phyloP scores from a whole-genome alignment of 2,888 invertebrate species.

The Archaeoteleia sp. region DNA sequence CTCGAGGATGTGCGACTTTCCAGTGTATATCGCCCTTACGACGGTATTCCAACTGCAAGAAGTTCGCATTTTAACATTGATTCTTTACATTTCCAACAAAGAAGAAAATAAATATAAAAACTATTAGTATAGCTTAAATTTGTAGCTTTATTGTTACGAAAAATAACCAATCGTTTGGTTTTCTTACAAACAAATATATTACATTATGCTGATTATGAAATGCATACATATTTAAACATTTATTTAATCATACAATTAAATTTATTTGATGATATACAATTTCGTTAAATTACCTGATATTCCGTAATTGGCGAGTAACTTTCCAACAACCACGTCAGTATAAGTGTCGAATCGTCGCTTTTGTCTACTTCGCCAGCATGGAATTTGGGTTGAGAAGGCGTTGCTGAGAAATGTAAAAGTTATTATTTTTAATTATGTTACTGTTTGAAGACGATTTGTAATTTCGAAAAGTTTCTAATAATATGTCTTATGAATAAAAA shows the following conservation, averaged over 20 bases:
- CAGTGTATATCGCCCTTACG: constrained; percentile 57
- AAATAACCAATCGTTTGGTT: no score
- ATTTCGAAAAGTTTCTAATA: no score
- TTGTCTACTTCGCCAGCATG: constrained; percentile 47
- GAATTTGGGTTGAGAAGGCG: constrained; percentile 61
- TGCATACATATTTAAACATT: no score
- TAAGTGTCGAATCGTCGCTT: constrained; percentile 56
- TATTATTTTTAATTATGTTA: not conserved
- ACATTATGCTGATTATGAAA: not conserved
- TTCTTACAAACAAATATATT: no score
- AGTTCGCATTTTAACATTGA: constrained; percentile 5
- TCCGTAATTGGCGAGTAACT: constrained; percentile 67
- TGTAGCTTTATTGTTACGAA: no score
- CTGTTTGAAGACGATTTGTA: no score
- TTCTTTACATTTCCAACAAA: not conserved
- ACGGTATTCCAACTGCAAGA: constrained; percentile 64
- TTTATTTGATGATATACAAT: no score
- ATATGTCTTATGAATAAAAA: no score
- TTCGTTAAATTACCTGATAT: constrained; percentile 63
- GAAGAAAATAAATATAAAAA: not conserved
- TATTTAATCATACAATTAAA: no score
- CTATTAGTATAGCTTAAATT: not conserved
- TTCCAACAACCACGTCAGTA: constrained; percentile 64
- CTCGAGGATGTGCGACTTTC: constrained; percentile 57
- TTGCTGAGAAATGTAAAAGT: constrained; percentile 54